Conservation (phyloP, 2,113 vertebrate species). For the Cyprinodon brontotheroides region DNA sequence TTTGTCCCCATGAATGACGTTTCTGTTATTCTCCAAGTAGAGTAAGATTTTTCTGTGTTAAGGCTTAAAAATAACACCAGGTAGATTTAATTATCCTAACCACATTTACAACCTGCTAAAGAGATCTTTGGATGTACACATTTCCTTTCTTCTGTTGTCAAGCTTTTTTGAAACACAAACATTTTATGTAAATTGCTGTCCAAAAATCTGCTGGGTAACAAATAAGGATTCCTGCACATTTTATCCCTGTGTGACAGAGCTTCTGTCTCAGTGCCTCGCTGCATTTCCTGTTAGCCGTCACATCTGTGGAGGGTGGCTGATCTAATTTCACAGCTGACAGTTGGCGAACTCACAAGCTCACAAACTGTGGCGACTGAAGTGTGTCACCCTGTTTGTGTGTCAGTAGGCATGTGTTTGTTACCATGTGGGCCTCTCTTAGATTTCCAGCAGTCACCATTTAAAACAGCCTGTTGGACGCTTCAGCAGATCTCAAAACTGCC, state of each 20-base stretch:
- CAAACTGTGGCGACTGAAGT: background rate
- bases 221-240: background rate
- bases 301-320: slow-evolving; percentile 15
- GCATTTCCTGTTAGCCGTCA: slow-evolving; percentile 30
- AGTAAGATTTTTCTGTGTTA: background rate
- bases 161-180: background rate
- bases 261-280: slow-evolving; percentile 15
- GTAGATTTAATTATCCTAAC: background rate
- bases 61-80: background rate
- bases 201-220: background rate
- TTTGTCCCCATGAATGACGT: slow-evolving; percentile 9
- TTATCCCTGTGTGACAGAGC: slow-evolving; percentile 1
- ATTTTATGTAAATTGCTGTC: background rate
- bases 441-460: background rate
- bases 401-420: background rate
- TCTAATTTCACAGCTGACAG: slow-evolving; percentile 46
- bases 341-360: slow-evolving; percentile 7
- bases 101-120: background rate
- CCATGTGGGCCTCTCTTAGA: background rate
- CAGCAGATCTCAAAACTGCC: background rate
- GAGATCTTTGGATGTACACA: background rate
- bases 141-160: background rate
- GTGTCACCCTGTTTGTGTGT: slow-evolving; percentile 11
- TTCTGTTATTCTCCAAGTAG: background rate
- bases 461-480: background rate